Conservation (phyloP, 30 jellyfish, hydroid and myxozoan species). For the Pelagia noctiluca region DNA sequence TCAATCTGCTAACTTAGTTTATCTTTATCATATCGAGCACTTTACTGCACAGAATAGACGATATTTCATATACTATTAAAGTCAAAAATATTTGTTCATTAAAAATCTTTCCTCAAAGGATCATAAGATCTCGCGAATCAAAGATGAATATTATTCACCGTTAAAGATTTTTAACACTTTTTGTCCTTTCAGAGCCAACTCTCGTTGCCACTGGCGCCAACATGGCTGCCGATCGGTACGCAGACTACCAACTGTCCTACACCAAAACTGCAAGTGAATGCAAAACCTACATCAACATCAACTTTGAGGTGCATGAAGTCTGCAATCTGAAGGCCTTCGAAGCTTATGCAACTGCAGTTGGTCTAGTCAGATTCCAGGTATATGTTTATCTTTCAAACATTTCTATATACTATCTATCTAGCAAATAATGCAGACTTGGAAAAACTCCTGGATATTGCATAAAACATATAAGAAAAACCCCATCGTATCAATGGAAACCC, state of each 20-base stretch:
- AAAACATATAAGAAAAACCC: too few species aligned
- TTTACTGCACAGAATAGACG: too few species aligned
- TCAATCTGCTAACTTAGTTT: too few species aligned
- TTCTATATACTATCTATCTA: background rate
- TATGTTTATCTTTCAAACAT: background rate
- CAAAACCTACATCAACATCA: constrained; percentile 57
- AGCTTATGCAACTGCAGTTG: constrained; percentile 57
- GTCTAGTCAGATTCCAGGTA: constrained; percentile 68
- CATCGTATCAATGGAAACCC: too few species aligned
- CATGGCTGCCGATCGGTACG: constrained; percentile 71
- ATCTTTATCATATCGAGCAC: too few species aligned
- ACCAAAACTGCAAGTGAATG: constrained; percentile 8
- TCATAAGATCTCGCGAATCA: too few species aligned
- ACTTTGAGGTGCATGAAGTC: constrained; percentile 64
- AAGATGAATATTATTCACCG: too few species aligned
- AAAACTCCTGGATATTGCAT: too few species aligned
- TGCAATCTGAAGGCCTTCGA: constrained; percentile 78
- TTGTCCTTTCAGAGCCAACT: constrained; percentile 59
- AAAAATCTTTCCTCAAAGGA: too few species aligned
- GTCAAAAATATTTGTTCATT: too few species aligned
- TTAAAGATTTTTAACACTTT: too few species aligned
- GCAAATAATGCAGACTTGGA: background rate
- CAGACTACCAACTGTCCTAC: constrained; percentile 41
- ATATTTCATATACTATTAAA: too few species aligned
- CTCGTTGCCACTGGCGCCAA: constrained; percentile 70